These are phyloP conservation scores for Willowsia nigromaculata DNA, from an alignment of 2,888 invertebrate species.

Conservation along the genomic window DNA sequence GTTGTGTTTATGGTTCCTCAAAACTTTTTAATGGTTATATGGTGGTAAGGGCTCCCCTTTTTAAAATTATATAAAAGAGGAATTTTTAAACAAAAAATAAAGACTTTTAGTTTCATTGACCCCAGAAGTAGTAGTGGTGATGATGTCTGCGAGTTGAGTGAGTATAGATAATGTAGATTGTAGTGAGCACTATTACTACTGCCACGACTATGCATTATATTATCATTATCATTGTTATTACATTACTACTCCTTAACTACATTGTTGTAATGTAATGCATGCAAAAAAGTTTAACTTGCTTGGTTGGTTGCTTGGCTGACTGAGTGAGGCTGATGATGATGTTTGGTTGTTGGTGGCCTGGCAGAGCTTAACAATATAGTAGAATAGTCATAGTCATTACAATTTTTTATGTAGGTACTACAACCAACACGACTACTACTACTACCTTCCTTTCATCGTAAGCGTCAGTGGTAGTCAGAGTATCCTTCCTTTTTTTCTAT, in stretches of 20 bases:
- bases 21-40: neutral
- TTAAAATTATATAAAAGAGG: slow-evolving; percentile 66
- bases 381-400: neutral
- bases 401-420: slow-evolving; percentile 10
- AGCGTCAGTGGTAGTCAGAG: neutral
- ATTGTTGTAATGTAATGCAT: slow-evolving; percentile 36
- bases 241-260: slow-evolving; percentile 52
- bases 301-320: slow-evolving; percentile 58
- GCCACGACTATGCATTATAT: slow-evolving; percentile 31
- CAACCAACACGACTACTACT: neutral
- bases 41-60: slow-evolving; percentile 66
- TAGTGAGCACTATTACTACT: neutral
- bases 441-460: slow-evolving; percentile 2
- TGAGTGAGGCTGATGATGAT: slow-evolving; percentile 41
- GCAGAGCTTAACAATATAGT: neutral
- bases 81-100: slow-evolving; percentile 60
- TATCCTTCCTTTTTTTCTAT: neutral
- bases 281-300: slow-evolving; percentile 62
- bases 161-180: slow-evolving; percentile 8
- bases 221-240: slow-evolving; percentile 63
- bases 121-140: slow-evolving; percentile 70
- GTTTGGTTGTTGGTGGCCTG: slow-evolving; percentile 8
- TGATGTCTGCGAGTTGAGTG: slow-evolving; percentile 32
- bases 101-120: slow-evolving; percentile 78
- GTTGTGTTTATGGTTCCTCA: neutral